Conservation (phyloP, 2,888 invertebrate species). For the Diachrysia chrysitis region DNA sequence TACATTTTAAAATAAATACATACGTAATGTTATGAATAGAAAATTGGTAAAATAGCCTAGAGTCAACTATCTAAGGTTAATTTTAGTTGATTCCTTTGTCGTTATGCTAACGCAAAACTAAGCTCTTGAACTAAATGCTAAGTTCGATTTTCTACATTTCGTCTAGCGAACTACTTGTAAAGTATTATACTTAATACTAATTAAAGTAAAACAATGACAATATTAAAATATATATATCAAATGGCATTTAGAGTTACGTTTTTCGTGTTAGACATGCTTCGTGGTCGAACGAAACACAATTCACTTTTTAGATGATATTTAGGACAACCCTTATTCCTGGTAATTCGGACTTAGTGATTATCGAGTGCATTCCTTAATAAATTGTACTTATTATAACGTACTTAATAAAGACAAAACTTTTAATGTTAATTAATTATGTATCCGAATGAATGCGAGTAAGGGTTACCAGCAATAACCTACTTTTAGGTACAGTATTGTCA, state of each 20-base stretch:
- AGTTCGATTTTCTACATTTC: conserved; percentile 76
- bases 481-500: conserved; percentile 73
- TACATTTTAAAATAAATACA: conserved; percentile 68
- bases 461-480: conserved; percentile 57
- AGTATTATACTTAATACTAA: conserved; percentile 78
- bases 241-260: conserved; percentile 83
- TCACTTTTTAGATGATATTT: conserved; percentile 69
- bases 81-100: conserved; percentile 62
- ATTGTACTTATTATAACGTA: conserved; percentile 61
- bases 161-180: conserved; percentile 82
- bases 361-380: conserved; percentile 54
- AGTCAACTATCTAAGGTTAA: conserved; percentile 67
- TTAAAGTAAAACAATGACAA: conserved; percentile 87
- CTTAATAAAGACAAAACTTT: conserved; percentile 46
- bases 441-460: conserved; percentile 60
- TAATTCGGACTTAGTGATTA: conserved; percentile 63
- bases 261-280: conserved; percentile 83
- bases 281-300: conserved; percentile 75
- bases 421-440: conserved; percentile 26
- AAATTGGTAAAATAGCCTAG: conserved; percentile 62
- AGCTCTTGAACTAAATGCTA: conserved; percentile 66
- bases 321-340: conserved; percentile 69
- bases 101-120: conserved; percentile 66
- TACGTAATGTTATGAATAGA: conserved; percentile 69
- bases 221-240: conserved; percentile 87